A percentile compares a stretch with the other conserved stretches of the same genome.
Conservation (phyloP, 1,140 invertebrate species). For the Tetranychus cinnabarinus region DNA sequence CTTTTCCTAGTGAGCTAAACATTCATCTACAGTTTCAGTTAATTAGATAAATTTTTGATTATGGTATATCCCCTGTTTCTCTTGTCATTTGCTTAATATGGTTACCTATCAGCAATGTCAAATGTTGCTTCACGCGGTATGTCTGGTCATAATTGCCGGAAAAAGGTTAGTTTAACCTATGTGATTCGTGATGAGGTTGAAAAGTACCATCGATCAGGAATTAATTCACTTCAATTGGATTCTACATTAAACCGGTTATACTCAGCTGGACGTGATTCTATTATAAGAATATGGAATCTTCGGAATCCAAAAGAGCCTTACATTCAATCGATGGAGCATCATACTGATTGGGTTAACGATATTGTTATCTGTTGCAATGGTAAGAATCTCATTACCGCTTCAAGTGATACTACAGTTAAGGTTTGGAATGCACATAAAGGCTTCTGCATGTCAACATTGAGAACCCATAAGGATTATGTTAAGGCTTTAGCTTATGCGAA, state of each 20-base stretch:
- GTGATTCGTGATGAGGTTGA: constrained; percentile 92
- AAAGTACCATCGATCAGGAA: constrained; percentile 70
- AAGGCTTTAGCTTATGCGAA: constrained; percentile 94
- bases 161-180: constrained; percentile 59
- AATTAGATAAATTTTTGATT: too few relatives aligned
- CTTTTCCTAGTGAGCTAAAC: too few relatives aligned
- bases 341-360: constrained; percentile 99
- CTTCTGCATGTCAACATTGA: constrained; percentile 90
- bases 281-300: constrained; percentile 84
- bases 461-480: constrained; percentile 97
- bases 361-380: constrained; percentile 91
- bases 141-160: constrained; percentile 3
- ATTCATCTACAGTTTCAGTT: too few relatives aligned
- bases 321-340: constrained; percentile 69
- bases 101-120: too few relatives aligned
- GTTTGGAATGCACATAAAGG: constrained; percentile 99
- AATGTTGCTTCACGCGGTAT: background rate
- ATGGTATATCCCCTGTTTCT: too few relatives aligned
- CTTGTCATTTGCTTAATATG: too few relatives aligned
- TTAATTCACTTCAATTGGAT: constrained; percentile 88
- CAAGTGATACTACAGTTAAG: constrained; percentile 96
- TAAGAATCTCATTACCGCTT: constrained; percentile 90
- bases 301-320: constrained; percentile 41
- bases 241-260: constrained; percentile 62
- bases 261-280: constrained; percentile 91